phyloP scores from a whole-genome alignment of 2,888 invertebrate genomes.

The Aspidapion aeneum region DNA sequence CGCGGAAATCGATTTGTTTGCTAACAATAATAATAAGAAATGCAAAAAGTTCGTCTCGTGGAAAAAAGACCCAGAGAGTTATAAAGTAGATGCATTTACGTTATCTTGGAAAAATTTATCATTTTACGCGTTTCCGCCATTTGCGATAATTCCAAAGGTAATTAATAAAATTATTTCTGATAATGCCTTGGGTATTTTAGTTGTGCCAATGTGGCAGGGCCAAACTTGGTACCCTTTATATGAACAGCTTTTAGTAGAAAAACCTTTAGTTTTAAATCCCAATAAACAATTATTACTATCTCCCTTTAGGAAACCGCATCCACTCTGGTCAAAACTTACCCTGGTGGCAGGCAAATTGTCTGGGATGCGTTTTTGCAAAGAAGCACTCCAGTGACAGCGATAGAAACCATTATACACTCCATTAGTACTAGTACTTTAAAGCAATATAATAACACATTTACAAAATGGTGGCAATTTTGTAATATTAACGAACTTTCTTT shows the following conservation, averaged over 20 bases:
- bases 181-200: constrained; percentile 16
- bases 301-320: constrained; percentile 7
- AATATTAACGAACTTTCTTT: constrained; percentile 5
- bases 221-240: constrained; percentile 8
- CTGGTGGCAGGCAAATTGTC: constrained; percentile 14
- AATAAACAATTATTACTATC: constrained; percentile 9
- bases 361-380: constrained; percentile 3
- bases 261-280: constrained; percentile 5
- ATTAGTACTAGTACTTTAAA: constrained; percentile 1
- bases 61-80: constrained; percentile 15
- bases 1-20: constrained; percentile 6
- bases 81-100: constrained; percentile 22
- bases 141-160: constrained; percentile 15
- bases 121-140: constrained; percentile 24
- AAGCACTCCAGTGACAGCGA: constrained; percentile 3
- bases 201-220: constrained; percentile 12
- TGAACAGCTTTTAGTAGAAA: not conserved
- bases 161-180: constrained; percentile 21
- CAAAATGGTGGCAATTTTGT: constrained; percentile 11
- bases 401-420: constrained; percentile 7
- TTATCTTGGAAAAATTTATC: constrained; percentile 12
- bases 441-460: constrained; percentile 10
- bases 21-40: constrained; percentile 7
- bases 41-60: constrained; percentile 9
- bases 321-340: constrained; percentile 10